phyloP scores from a whole-genome alignment of 2,113 vertebrate genomes.

The Ursus arctos region DNA sequence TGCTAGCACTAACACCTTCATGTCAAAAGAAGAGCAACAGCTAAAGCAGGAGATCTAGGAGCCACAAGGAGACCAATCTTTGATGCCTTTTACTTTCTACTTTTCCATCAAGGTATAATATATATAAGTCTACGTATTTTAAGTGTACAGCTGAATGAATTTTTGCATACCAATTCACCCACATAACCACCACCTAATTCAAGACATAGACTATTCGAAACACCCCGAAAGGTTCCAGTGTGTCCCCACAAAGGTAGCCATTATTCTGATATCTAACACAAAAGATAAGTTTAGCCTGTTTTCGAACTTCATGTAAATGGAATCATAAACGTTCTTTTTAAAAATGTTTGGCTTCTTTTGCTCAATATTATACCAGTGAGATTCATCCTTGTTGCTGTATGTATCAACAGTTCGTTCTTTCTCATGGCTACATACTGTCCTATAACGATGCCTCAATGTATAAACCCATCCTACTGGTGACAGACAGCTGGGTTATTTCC shows the following conservation, averaged over 20 bases:
- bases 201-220: neutral
- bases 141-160: neutral
- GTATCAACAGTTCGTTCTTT: neutral
- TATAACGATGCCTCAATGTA: neutral
- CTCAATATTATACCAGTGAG: neutral
- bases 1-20: neutral
- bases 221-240: neutral
- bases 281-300: neutral
- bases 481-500: neutral
- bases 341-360: neutral
- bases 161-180: neutral
- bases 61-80: neutral
- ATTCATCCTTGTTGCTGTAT: neutral
- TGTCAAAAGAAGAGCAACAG: neutral
- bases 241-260: neutral
- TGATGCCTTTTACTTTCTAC: neutral
- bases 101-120: neutral
- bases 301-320: neutral
- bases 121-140: neutral
- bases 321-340: constrained; percentile 8
- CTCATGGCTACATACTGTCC: neutral
- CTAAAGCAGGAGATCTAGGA: neutral
- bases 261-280: neutral
- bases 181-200: neutral
- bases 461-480: neutral